Conservation (phyloP, 2,888 invertebrate species). For the Melangyna quadrimaculata region DNA sequence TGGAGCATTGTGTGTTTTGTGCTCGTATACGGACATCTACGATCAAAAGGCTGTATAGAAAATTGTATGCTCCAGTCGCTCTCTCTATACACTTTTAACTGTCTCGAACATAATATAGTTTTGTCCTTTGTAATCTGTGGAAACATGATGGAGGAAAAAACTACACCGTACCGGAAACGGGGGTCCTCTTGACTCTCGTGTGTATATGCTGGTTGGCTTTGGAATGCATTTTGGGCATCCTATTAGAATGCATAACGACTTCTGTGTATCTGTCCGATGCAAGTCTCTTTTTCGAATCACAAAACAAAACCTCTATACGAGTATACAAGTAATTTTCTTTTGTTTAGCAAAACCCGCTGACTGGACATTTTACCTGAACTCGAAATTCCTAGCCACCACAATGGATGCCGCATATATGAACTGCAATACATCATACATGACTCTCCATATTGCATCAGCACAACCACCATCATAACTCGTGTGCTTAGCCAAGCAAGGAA, state of each 20-base stretch:
- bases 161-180: slow-evolving; percentile 3
- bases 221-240: slow-evolving; percentile 54
- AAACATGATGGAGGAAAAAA: slow-evolving; percentile 54
- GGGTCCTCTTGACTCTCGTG: neutral
- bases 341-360: slow-evolving; percentile 57
- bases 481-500: slow-evolving; percentile 8
- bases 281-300: slow-evolving; percentile 43
- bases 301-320: slow-evolving; percentile 40
- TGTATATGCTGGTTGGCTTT: slow-evolving; percentile 40
- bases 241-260: slow-evolving; percentile 65
- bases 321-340: slow-evolving; percentile 63
- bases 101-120: slow-evolving; percentile 72
- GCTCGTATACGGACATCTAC: neutral
- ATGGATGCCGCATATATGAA: too few species aligned
- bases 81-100: slow-evolving; percentile 61
- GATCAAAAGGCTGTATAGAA: neutral
- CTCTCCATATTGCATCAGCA: neutral
- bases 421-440: neutral
- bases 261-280: slow-evolving; percentile 69
- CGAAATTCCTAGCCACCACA: slow-evolving; percentile 59
- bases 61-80: neutral
- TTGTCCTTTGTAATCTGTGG: slow-evolving; percentile 70
- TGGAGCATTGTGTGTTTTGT: slow-evolving; percentile 43
- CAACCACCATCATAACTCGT: neutral
- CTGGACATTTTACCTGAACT: slow-evolving; percentile 68